Conservation (phyloP, 1,140 invertebrate genomes). For the Aculops lycopersici region DNA sequence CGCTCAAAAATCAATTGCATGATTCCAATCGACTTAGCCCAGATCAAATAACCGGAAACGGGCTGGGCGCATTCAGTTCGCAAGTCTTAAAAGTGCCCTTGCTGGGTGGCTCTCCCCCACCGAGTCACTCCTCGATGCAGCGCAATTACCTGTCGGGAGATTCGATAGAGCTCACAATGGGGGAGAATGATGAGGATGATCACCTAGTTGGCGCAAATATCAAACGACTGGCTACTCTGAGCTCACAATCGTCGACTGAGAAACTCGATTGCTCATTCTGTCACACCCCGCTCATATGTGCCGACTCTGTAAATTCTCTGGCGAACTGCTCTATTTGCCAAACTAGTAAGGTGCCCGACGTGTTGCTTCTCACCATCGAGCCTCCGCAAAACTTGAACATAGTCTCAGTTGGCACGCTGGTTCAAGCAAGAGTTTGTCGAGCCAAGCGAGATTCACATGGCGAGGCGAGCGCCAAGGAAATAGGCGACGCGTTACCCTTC, state of each 20-base stretch:
- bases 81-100: too few relatives aligned
- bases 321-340: slow-evolving; percentile 35
- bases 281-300: slow-evolving; percentile 40
- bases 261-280: slow-evolving; percentile 21
- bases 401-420: slow-evolving; percentile 31
- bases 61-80: too few relatives aligned
- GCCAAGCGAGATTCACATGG: slow-evolving; percentile 39
- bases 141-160: neutral
- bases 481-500: slow-evolving; percentile 53
- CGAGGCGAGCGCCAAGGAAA: slow-evolving; percentile 65
- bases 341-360: slow-evolving; percentile 49
- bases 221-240: too few relatives aligned
- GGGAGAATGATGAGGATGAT: slow-evolving; percentile 1
- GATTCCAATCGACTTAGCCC: too few relatives aligned
- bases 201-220: neutral
- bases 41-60: too few relatives aligned
- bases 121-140: too few relatives aligned
- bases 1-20: neutral
- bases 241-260: neutral
- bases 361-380: slow-evolving; percentile 58
- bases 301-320: slow-evolving; percentile 27
- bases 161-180: neutral
- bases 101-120: too few relatives aligned
- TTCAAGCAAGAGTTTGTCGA: slow-evolving; percentile 31
- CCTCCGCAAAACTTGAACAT: slow-evolving; percentile 34